phyloP scores from a whole-genome alignment of 2,888 invertebrate genomes.

The Baccha elongata region DNA sequence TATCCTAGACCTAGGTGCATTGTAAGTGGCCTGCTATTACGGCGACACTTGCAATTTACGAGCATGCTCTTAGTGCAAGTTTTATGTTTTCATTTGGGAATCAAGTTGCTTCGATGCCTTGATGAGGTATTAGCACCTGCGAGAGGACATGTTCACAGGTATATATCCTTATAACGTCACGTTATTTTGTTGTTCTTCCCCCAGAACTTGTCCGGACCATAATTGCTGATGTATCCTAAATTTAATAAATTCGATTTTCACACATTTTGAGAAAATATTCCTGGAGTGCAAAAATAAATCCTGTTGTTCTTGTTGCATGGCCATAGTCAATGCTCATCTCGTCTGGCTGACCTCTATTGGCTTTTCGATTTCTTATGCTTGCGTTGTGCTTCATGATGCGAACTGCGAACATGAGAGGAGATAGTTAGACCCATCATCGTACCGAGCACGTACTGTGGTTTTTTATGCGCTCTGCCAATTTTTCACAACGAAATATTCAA shows the following conservation, averaged over 20 bases:
- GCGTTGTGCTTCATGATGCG: conserved; percentile 13
- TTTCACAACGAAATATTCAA: conserved; percentile 48
- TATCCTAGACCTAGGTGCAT: conserved; percentile 28
- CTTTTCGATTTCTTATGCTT: conserved; percentile 38
- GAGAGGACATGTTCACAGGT: conserved; percentile 49
- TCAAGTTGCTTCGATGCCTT: conserved; percentile 33
- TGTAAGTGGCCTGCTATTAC: conserved; percentile 62
- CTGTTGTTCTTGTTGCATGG: conserved; percentile 32
- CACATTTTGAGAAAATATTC: conserved; percentile 40
- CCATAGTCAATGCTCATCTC: conserved; percentile 21
- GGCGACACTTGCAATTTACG: conserved; percentile 72
- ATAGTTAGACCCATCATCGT: conserved; percentile 25
- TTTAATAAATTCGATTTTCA: conserved; percentile 69
- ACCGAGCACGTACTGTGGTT: conserved; percentile 64
- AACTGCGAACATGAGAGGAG: conserved; percentile 19
- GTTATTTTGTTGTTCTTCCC: neutral
- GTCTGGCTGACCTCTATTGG: conserved; percentile 60
- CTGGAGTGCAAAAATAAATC: conserved; percentile 10
- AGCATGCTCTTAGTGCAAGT: conserved; percentile 50
- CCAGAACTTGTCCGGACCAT: neutral
- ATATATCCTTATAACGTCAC: conserved; percentile 15
- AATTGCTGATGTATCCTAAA: conserved; percentile 47
- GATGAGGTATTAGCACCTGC: conserved; percentile 66
- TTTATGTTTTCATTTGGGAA: conserved; percentile 68
- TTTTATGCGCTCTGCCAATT: conserved; percentile 49